Evolutionary conservation across 2,113 vertebrate species (phyloP), one percentile per base, ranked within the genome.

Genomic region (Illadopsis cleaveri): DNA sequence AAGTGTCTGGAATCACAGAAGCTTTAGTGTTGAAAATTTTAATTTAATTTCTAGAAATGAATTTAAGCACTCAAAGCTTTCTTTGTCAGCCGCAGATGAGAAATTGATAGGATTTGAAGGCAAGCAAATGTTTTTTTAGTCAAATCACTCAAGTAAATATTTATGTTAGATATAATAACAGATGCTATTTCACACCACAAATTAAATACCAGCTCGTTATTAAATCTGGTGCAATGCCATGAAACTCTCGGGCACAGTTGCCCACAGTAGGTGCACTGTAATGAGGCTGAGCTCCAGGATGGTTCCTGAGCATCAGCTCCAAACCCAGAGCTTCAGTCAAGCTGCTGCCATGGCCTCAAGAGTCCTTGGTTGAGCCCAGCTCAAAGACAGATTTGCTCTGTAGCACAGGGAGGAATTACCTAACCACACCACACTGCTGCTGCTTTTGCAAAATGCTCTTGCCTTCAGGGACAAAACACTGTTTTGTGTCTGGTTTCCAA

Each of bases 21-120:
- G 95, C 95, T 96, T 95, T 96, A 97, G 97, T 97, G 98, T 97
- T 97, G 97, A 98, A 98, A 98, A 97, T 95, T 96, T 91, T 97
- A 97, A 98, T 98, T 98, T 97, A 95, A 97, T 97, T 98, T 98
- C 95, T 96, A 96, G 80, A 97, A 98, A 98, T 96, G 94, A 97
- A 96, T 95, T 96, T 96, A 95, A 60, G 95, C 73, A 86, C 94
- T 98, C 96, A 98, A 98, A 97, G 97, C 95, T 94, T 94, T 95
- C 97, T 98, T 98, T 98, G 98, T 98, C 96, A 92, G 90, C 80
- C 83, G 65, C 60, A 68, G 96, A 97, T 95, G 92, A 97, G 97
- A 98, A 98, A 96, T 11, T 96, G 95, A 98, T 97, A 93, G 56
- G 91, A 96, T 95, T 97, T 96, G 97, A 98, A 97, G 93, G 93